phyloP scores from a whole-genome alignment of 2,113 vertebrate species.

The Phoxinus phoxinus region DNA sequence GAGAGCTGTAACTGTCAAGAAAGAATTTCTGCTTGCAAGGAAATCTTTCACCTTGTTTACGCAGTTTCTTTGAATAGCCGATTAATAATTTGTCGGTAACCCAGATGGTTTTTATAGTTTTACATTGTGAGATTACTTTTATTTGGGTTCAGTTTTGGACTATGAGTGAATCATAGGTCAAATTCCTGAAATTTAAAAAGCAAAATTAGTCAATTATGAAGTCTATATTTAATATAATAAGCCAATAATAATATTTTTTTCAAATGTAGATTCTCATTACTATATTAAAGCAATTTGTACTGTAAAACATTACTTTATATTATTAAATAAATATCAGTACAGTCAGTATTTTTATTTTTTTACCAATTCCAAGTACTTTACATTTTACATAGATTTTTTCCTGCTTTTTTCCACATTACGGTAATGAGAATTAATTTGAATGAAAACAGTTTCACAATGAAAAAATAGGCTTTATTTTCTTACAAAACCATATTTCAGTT shows the following conservation, averaged over 20 bases:
- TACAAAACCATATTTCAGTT: not conserved
- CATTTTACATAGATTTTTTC: not conserved
- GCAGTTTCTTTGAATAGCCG: not conserved
- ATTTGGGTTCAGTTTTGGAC: not conserved
- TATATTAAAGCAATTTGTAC: not conserved
- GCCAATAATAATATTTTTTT: not conserved
- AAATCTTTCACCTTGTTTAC: slow-evolving; percentile 29
- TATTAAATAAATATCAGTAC: not conserved
- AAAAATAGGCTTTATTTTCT: not conserved
- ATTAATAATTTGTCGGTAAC: slow-evolving; percentile 20
- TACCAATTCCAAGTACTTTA: not conserved
- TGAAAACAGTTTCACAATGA: not conserved
- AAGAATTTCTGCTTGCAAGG: slow-evolving; percentile 11
- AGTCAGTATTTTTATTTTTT: not conserved
- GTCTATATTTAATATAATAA: no score
- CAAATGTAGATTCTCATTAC: not conserved
- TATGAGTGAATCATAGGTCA: not conserved
- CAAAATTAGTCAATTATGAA: not conserved
- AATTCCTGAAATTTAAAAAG: not conserved
- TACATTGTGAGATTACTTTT: not conserved
- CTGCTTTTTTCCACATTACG: no score
- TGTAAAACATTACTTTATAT: not conserved
- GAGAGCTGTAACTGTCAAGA: slow-evolving; percentile 13
- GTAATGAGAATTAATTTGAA: not conserved
- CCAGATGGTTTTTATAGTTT: not conserved